Base-by-base conservation (phyloP, 2,113 vertebrate species). In the Rhea americana region DNA sequence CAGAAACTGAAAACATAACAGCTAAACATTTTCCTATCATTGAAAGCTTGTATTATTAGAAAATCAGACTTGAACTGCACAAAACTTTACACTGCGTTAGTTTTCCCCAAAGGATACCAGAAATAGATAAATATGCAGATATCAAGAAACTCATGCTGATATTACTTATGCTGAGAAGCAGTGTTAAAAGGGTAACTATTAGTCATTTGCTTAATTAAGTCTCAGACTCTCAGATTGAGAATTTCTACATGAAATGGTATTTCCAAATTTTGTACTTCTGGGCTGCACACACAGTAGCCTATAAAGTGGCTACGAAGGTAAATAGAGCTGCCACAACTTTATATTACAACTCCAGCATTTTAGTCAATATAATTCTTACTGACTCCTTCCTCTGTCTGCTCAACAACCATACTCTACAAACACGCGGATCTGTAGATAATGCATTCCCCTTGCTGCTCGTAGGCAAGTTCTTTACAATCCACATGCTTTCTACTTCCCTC, bases 371-470 rank as follows among this genome's bases (percentile, higher is more conserved):
- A 35, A n/a, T 67, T 17, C 71, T 65, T 11, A 1, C 20, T 14
- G 63, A 16, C 66, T 45, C 67, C 9, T 2, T 3, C 24, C 59
- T 14, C 59, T 14, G 67, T 53, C 48, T 11, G 30, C 5, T 51
- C 67, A n/a, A 5, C 50, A 50, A 73, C 61, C 71, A 13, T 30
- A 7, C 20, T 19, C 48, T 4, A 1, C 32, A 3, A 15, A 3
- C 67, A 13, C 0, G 2, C 28, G 35, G 51, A 7, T 13, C 20
- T n/a, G 47, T 2, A 8, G 4, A 2, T 13, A 21, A 25, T 0
- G 9, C 37, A 5, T 8, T 51, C 65, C 90, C 68, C 5, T 6
- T 9, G 25, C 75, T 72, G 4, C 0, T 1, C 10, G 18, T 5
- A 21, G 4, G 47, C 16, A 2, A 50, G 51, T 1, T 50, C 61